Evolutionary conservation across 1,140 invertebrate species (phyloP).

Genomic region (Hestina assimilis): DNA sequence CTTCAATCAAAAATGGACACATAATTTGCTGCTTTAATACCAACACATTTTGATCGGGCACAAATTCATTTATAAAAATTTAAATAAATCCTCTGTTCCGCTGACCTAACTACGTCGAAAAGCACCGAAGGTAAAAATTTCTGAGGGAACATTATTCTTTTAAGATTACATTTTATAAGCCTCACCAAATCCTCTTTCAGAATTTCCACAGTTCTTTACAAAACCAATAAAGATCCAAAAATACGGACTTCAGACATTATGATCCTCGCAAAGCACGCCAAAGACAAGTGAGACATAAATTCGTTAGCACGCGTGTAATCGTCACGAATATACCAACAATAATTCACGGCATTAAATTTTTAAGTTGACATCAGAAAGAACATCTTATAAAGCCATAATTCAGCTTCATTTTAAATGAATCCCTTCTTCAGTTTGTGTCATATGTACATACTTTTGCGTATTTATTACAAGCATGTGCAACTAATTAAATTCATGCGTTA

Average conservation of each 20-base stretch:
- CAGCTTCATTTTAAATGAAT: slow-evolving; percentile 57
- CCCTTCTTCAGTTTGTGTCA: slow-evolving; percentile 44
- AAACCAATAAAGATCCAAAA: slow-evolving; percentile 65
- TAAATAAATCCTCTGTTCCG: slow-evolving; percentile 3
- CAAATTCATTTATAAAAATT: background rate
- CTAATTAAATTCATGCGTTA: slow-evolving; percentile 3
- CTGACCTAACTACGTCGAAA: slow-evolving; percentile 34
- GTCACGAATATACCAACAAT: slow-evolving; percentile 64
- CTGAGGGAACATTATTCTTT: slow-evolving; percentile 15
- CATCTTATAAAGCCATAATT: slow-evolving; percentile 71
- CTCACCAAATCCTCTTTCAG: slow-evolving; percentile 50
- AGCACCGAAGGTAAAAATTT: slow-evolving; percentile 8
- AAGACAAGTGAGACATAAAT: slow-evolving; percentile 69
- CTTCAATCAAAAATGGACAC: slow-evolving; percentile 11
- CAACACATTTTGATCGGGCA: background rate
- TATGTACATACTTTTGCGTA: slow-evolving; percentile 18
- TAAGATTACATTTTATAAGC: slow-evolving; percentile 40
- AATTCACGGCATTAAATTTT: slow-evolving; percentile 71
- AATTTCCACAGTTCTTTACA: slow-evolving; percentile 51
- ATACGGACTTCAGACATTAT: slow-evolving; percentile 62
- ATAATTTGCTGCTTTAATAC: slow-evolving; percentile 17
- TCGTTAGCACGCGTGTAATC: slow-evolving; percentile 72
- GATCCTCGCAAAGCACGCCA: slow-evolving; percentile 50
- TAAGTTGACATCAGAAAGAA: slow-evolving; percentile 77
- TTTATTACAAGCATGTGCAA: slow-evolving; percentile 16